Conservation (phyloP, 1,140 invertebrate species). For the Teleopsis dalmanni region DNA sequence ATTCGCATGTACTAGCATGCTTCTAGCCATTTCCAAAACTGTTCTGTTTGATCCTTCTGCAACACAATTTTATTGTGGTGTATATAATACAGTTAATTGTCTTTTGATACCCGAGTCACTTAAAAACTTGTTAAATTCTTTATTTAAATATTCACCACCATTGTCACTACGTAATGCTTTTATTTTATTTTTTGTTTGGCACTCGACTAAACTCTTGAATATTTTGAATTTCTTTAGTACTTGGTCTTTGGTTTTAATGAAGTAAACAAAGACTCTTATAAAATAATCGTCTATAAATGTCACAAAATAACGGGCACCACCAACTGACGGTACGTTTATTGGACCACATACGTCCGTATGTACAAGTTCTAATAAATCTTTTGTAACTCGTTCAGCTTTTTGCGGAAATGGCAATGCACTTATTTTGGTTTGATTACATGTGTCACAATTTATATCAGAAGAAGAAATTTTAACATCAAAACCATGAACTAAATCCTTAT, state of each 20-base stretch:
- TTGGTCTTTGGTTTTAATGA: slow-evolving; percentile 28
- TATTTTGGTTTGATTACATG: slow-evolving; percentile 4
- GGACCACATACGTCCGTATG: slow-evolving; percentile 44
- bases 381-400: neutral
- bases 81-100: slow-evolving; percentile 26
- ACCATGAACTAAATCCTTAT: neutral
- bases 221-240: slow-evolving; percentile 23
- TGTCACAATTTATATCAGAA: neutral
- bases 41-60: slow-evolving; percentile 29
- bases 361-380: slow-evolving; percentile 28
- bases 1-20: slow-evolving; percentile 37
- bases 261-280: slow-evolving; percentile 23
- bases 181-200: slow-evolving; percentile 22
- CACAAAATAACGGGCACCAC: slow-evolving; percentile 24
- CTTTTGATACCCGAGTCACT: slow-evolving; percentile 12
- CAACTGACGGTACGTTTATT: slow-evolving; percentile 25
- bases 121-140: slow-evolving; percentile 23
- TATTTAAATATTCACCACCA: slow-evolving; percentile 25
- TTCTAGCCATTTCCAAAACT: slow-evolving; percentile 25
- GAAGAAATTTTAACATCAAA: neutral
- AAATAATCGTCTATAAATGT: slow-evolving; percentile 36
- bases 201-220: slow-evolving; percentile 28
- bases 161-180: slow-evolving; percentile 28
- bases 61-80: slow-evolving; percentile 35
- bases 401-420: slow-evolving; percentile 7